Conservation (phyloP, 2,888 invertebrate species). For the Noctua janthina region DNA sequence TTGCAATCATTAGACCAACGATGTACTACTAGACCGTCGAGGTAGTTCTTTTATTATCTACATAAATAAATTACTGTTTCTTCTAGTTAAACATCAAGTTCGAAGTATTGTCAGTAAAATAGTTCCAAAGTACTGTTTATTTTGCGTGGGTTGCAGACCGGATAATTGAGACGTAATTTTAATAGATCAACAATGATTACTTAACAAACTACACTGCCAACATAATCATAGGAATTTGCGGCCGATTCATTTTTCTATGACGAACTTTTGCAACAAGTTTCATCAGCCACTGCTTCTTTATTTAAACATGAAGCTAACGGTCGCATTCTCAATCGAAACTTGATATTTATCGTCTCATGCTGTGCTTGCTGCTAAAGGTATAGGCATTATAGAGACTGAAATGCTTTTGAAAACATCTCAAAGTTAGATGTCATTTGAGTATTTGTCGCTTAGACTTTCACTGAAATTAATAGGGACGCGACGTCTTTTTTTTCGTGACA, state of each 20-base stretch:
- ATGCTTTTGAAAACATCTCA: background rate
- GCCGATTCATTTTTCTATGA: slow-evolving; percentile 32
- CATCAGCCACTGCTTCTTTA: slow-evolving; percentile 36
- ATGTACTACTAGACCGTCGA: background rate
- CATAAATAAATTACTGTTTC: background rate
- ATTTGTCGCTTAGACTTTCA: slow-evolving; percentile 25
- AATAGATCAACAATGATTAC: slow-evolving; percentile 22
- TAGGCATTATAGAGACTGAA: background rate
- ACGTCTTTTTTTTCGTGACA: slow-evolving; percentile 54
- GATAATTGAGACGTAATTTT: slow-evolving; percentile 40
- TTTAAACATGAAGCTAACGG: slow-evolving; percentile 5
- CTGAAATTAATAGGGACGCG: slow-evolving; percentile 40
- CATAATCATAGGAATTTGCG: slow-evolving; percentile 35
- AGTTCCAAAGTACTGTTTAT: background rate
- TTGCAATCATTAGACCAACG: background rate
- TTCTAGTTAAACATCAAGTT: background rate
- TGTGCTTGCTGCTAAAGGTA: background rate
- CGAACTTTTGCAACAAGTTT: slow-evolving; percentile 16
- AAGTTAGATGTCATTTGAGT: background rate
- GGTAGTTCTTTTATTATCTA: background rate
- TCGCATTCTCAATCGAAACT: background rate
- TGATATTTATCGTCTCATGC: background rate
- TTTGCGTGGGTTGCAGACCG: slow-evolving; percentile 17
- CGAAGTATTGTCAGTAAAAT: background rate
- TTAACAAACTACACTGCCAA: background rate